Percentiles rank a stretch among this genome's conserved stretches.
These are phyloP conservation scores for Oligia latruncula DNA, from an alignment of 2,888 invertebrate species.

Conservation along the genomic window DNA sequence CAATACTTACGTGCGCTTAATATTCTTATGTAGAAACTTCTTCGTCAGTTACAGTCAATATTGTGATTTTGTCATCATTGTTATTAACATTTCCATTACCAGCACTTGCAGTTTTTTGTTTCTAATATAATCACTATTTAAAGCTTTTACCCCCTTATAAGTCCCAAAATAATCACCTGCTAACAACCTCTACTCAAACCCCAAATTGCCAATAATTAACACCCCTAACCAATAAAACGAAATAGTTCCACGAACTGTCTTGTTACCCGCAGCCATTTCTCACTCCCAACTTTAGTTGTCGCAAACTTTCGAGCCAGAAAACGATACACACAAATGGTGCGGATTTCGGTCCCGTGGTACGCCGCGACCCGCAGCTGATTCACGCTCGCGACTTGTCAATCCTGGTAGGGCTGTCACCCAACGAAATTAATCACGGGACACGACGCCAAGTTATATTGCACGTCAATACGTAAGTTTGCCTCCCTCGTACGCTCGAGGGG, in stretches of 20 bases:
- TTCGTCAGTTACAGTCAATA: neutral
- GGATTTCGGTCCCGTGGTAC: conserved; percentile 48
- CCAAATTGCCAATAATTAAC: conserved; percentile 51
- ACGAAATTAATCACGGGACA: conserved; percentile 61
- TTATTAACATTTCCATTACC: neutral
- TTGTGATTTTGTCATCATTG: neutral
- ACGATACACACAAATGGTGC: conserved; percentile 57
- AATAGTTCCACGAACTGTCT: conserved; percentile 59
- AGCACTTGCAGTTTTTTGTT: neutral
- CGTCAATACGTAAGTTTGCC: conserved; percentile 65
- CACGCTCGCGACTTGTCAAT: conserved; percentile 66
- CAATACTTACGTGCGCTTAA: neutral
- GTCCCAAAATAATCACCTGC: neutral
- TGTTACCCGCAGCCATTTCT: conserved; percentile 52
- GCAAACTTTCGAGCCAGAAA: conserved; percentile 51
- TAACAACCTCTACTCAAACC: neutral
- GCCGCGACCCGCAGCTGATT: conserved; percentile 66
- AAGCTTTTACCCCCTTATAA: neutral
- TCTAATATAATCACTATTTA: neutral
- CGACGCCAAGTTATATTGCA: conserved; percentile 63
- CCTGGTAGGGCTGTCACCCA: conserved; percentile 60
- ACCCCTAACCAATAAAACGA: conserved; percentile 48
- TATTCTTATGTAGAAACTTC: neutral
- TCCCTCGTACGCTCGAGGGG: conserved; percentile 39
- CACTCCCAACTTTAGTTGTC: conserved; percentile 42